These are phyloP conservation scores for Tetragnatha versicolor DNA, from an alignment of 1,140 invertebrate genomes.

Conservation along the genomic window DNA sequence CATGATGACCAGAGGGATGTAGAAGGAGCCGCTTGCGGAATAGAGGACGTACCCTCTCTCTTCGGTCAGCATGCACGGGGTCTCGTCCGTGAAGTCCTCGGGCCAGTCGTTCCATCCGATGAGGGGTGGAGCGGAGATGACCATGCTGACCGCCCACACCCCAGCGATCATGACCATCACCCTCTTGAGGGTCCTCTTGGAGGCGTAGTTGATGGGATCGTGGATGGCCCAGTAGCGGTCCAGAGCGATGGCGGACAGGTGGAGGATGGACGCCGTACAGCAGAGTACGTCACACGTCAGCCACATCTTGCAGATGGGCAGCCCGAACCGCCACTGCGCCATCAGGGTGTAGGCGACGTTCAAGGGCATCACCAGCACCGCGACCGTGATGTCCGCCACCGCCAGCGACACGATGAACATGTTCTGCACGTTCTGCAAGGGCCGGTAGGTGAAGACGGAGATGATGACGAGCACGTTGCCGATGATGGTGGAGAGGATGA, in stretches of 20 bases:
- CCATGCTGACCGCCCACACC: constrained; percentile 88
- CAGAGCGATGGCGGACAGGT: constrained; percentile 93
- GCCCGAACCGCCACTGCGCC: constrained; percentile 89
- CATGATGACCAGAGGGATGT: constrained; percentile 93
- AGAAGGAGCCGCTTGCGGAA: constrained; percentile 97
- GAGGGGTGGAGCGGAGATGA: constrained; percentile 94
- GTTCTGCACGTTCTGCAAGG: constrained; percentile 94
- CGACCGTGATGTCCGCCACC: constrained; percentile 95
- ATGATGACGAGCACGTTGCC: constrained; percentile 95
- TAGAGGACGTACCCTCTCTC: constrained; percentile 92
- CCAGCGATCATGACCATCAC: constrained; percentile 88
- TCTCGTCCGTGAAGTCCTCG: constrained; percentile 75
- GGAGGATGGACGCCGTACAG: constrained; percentile 95
- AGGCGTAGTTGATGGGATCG: constrained; percentile 91
- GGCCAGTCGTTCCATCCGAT: constrained; percentile 99
- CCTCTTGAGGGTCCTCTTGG: constrained; percentile 88
- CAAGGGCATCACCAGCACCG: constrained; percentile 95
- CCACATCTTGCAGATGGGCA: constrained; percentile 94
- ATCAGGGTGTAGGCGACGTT: constrained; percentile 92
- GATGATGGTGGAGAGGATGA: constrained; percentile 83
- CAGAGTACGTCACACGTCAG: constrained; percentile 95
- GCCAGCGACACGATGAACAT: constrained; percentile 98
- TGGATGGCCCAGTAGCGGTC: constrained; percentile 66
- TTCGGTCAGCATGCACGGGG: constrained; percentile 68
- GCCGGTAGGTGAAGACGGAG: constrained; percentile 94